These are phyloP conservation scores for Eupleurogrammus muticus DNA, from an alignment of 2,797 vertebrate genomes.

Conservation along the genomic window DNA sequence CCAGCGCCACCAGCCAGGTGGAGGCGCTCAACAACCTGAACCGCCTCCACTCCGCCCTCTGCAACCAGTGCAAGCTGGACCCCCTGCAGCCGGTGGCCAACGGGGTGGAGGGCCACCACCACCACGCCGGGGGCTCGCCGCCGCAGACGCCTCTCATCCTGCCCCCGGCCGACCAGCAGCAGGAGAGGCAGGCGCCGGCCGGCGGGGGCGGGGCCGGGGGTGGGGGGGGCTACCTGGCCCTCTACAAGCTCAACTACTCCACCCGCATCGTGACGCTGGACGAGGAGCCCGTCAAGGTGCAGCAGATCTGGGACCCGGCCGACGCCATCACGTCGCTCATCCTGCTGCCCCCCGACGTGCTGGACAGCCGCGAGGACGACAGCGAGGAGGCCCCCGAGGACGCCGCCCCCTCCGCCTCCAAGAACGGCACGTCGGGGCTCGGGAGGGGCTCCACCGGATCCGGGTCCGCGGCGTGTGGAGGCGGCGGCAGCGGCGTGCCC, in stretches of 20 bases:
- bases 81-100: conserved; percentile 78
- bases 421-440: conserved; percentile 80
- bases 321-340: conserved; percentile 97
- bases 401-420: conserved; percentile 81
- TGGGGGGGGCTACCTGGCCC: conserved; percentile 94
- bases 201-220: conserved; percentile 77
- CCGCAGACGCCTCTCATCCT: conserved; percentile 89
- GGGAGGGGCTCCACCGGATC: conserved; percentile 55
- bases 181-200: conserved; percentile 75
- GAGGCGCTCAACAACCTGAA: conserved; percentile 99
- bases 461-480: conserved; percentile 68
- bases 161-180: conserved; percentile 79
- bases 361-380: conserved; percentile 96
- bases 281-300: conserved; percentile 95
- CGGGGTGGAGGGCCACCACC: conserved; percentile 87
- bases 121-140: conserved; percentile 84
- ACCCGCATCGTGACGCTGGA: conserved; percentile 97
- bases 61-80: conserved; percentile 93
- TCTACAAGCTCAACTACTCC: conserved; percentile 98
- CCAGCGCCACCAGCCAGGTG: conserved; percentile 97
- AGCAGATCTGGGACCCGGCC: conserved; percentile 96
- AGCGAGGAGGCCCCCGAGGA: conserved; percentile 93
- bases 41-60: conserved; percentile 97
- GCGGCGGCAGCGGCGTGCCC: conserved; percentile 28
- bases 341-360: conserved; percentile 94